phyloP scores from a whole-genome alignment of 2,888 invertebrate genomes.

The Scaptomyza polygonia region DNA sequence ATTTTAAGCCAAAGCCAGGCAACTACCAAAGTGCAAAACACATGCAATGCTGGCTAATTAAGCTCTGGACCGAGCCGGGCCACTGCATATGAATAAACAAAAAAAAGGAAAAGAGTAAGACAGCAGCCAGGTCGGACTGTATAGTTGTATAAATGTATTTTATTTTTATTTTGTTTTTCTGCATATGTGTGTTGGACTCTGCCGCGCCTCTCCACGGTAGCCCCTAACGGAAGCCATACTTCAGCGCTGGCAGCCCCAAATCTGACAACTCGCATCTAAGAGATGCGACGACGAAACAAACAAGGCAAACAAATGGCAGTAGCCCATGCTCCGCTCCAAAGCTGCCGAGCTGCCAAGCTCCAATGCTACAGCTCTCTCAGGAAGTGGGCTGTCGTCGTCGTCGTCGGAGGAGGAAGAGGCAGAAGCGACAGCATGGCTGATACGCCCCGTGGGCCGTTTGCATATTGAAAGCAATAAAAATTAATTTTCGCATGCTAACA shows the following conservation, averaged over 20 bases:
- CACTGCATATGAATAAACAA: constrained; percentile 61
- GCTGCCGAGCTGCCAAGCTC: not conserved
- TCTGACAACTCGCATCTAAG: constrained; percentile 75
- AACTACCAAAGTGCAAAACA: constrained; percentile 67
- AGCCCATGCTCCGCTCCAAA: constrained; percentile 42
- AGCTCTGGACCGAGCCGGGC: constrained; percentile 52
- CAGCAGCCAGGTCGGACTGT: constrained; percentile 17
- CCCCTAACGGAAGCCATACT: constrained; percentile 79
- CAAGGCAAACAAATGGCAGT: constrained; percentile 43
- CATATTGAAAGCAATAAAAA: constrained; percentile 74
- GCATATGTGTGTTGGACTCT: constrained; percentile 8
- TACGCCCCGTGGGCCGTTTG: constrained; percentile 72
- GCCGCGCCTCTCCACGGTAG: constrained; percentile 68
- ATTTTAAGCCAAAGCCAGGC: constrained; percentile 41
- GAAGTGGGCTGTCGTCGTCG: constrained; percentile 69
- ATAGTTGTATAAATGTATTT: not conserved
- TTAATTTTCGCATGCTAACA: constrained; percentile 76
- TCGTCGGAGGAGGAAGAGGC: constrained; percentile 15
- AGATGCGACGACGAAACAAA: constrained; percentile 56
- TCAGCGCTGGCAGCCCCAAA: constrained; percentile 66
- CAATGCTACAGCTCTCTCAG: constrained; percentile 30
- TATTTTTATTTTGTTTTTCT: too few species aligned
- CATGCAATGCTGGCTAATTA: constrained; percentile 76
- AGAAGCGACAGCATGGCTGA: constrained; percentile 51
- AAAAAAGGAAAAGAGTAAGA: not conserved